Base-by-base conservation (phyloP, 1,140 invertebrate species). In the Epicauta chinensis region DNA sequence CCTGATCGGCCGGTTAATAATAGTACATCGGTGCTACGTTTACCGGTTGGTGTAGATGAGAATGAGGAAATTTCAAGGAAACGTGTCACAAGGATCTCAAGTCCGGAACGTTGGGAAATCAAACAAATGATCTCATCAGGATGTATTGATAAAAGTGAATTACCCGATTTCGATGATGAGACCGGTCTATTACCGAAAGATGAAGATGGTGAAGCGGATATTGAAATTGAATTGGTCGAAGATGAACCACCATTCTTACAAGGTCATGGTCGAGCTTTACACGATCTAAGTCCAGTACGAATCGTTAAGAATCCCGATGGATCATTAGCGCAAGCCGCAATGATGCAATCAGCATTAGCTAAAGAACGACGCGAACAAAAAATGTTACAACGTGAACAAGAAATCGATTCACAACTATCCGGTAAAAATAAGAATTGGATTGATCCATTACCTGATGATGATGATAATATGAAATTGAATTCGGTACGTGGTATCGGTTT, bases 271-370 rank as follows among this genome's bases (percentile, higher is more conserved):
- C 72, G 91, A 60, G 86, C 91, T 0, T 67, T 93, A 1, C 86
- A 94, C 53, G 96, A 99, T 67, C 74, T 99, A 0, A 96, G 93
- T 62, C 97, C 97, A 2, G 86, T 90, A 40, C 3, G 97, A 64
- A 99, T 99, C 60, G 95, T 99, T 0, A 99, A 99, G 74, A 99
- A 99, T 78, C 97, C 97, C 7, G 94, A 98, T 75, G 97, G 97
- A 0, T 97, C 93, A 0, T 72, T 99, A 12, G 96, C 96, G 0
- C 97, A 91, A 67, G 93, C 97, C 1, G 97, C 97, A 1, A 97
- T 99, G 92, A 99, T 99, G 96, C 97, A 99, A 70, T 93, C 89
- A 39, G 97, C 97, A 1, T 69, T 99, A 6, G 90, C 97, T 0
- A 99, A 99, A 70, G 97, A 99, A 70, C 75, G 97, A 39, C 74